phyloP scores from a whole-genome alignment of 2,797 vertebrate species.

The Intellagama lesueurii region DNA sequence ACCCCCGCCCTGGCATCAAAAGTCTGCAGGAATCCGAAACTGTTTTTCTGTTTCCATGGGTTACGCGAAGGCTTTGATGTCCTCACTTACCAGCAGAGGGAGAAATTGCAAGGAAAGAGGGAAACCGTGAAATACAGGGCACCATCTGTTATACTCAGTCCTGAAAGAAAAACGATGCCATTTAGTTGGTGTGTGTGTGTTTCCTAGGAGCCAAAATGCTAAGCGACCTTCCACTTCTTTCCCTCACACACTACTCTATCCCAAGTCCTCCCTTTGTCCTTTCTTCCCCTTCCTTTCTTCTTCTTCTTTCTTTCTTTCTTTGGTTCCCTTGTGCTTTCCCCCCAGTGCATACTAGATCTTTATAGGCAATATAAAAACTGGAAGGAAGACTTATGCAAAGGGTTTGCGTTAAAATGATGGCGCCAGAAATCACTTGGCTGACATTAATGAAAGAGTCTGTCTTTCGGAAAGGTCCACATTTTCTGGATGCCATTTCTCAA shows the following conservation, averaged over 20 bases:
- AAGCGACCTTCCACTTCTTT: neutral
- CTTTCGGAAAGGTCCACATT: slow-evolving; percentile 72
- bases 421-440: slow-evolving; percentile 69
- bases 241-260: neutral
- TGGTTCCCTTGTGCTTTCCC: no score
- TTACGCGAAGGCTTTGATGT: slow-evolving; percentile 51
- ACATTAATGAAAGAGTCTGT: slow-evolving; percentile 76
- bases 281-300: no score
- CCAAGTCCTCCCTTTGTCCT: neutral
- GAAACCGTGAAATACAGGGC: slow-evolving; percentile 37
- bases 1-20: slow-evolving; percentile 37
- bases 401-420: slow-evolving; percentile 62
- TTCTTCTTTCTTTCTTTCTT: neutral
- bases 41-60: slow-evolving; percentile 49
- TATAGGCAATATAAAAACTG: slow-evolving; percentile 61
- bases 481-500: slow-evolving; percentile 65
- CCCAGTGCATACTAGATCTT: slow-evolving; percentile 49
- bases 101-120: slow-evolving; percentile 69
- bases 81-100: slow-evolving; percentile 77
- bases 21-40: slow-evolving; percentile 46
- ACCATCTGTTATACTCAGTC: slow-evolving; percentile 46
- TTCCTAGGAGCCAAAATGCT: neutral
- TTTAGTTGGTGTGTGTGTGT: slow-evolving; percentile 42
- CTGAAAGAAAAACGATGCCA: slow-evolving; percentile 63
- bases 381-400: slow-evolving; percentile 67